Evolutionary conservation across 2,888 invertebrate genomes (phyloP), one percentile per base, ranked within the genome.

Genomic region (Aproaerema taeniolella): DNA sequence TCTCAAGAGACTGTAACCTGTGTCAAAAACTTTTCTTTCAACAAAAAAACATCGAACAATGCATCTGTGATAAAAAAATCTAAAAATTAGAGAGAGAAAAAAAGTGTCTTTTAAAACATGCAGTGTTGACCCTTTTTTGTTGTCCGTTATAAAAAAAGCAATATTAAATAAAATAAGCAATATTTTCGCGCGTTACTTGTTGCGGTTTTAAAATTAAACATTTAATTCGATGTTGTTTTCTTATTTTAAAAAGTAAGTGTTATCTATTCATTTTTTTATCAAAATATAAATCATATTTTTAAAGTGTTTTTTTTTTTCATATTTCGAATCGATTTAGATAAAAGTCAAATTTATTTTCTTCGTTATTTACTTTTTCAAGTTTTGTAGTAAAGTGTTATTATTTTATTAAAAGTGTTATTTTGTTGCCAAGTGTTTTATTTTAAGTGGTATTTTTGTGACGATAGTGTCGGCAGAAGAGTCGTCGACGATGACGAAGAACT

Each of bases 401-500:
- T 41, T 50, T 52, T 45, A 46, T 52, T 45, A 25, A 28, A 30
- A 45, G 43, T 53, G 11, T 31, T 32, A 20, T n/a, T 33, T 30
- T 35, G 32, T 41, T 40, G 30, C 29, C 36, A 29, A 29, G 24
- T 35, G 33, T 39, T 37, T 31, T 32, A n/a, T 7, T 41, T 38
- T 38, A 12, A 5, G 15, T 25, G 28, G 38, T 25, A 37, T 34
- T 42, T 44, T 55, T 50, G 53, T 57, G 52, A 51, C 56, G 60
- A 58, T 66, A 82, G 74, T 82, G 83, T 58, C 80, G 61, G 77
- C 83, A 50, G 77, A 82, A 50, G 77, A 82, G 63, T 82, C 81
- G 66, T 82, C 83, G 39, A 79, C 78, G 43, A 85, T 86, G 77
- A 86, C 85, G 77, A 88, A 87, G 75, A 89, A 89, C 70, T 89